These are phyloP conservation scores for Nesidiocoris tenuis DNA, from an alignment of 2,888 invertebrate species.

Conservation along the genomic window DNA sequence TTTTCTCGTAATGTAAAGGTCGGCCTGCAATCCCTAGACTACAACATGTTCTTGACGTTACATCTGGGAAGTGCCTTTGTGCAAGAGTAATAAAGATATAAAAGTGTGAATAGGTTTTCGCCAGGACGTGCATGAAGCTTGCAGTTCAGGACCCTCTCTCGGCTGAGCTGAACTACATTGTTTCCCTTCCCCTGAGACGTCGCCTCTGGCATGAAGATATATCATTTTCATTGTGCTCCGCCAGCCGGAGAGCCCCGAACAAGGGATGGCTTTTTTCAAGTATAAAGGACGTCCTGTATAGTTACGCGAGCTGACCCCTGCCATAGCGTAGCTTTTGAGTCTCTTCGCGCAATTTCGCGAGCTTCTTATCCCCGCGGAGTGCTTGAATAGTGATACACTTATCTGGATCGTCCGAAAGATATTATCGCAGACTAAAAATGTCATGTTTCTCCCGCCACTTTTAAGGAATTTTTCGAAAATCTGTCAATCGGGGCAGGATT, in stretches of 20 bases:
- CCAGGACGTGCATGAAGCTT: slow-evolving; percentile 13
- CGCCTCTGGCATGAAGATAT: slow-evolving; percentile 23
- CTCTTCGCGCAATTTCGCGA: neutral
- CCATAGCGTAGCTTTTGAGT: neutral
- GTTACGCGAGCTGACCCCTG: slow-evolving; percentile 14
- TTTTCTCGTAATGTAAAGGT: too few species aligned
- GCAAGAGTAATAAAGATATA: slow-evolving; percentile 36
- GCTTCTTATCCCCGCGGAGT: too few species aligned
- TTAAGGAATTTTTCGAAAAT: too few species aligned
- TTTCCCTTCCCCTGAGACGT: slow-evolving; percentile 11
- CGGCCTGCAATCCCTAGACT: too few species aligned
- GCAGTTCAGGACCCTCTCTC: neutral
- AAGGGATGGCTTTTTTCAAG: slow-evolving; percentile 32
- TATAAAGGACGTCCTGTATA: slow-evolving; percentile 11
- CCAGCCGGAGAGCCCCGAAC: slow-evolving; percentile 10
- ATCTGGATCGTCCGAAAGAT: too few species aligned
- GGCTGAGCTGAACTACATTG: slow-evolving; percentile 28
- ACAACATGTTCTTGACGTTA: too few species aligned
- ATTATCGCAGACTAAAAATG: too few species aligned
- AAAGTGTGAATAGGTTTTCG: slow-evolving; percentile 41
- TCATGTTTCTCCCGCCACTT: too few species aligned
- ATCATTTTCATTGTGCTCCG: slow-evolving; percentile 39
- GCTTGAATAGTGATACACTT: too few species aligned
- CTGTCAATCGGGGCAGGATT: too few species aligned
- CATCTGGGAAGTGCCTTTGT: slow-evolving; percentile 23